phyloP scores from a whole-genome alignment of 2,113 vertebrate genomes.

The Calidris pygmaea region DNA sequence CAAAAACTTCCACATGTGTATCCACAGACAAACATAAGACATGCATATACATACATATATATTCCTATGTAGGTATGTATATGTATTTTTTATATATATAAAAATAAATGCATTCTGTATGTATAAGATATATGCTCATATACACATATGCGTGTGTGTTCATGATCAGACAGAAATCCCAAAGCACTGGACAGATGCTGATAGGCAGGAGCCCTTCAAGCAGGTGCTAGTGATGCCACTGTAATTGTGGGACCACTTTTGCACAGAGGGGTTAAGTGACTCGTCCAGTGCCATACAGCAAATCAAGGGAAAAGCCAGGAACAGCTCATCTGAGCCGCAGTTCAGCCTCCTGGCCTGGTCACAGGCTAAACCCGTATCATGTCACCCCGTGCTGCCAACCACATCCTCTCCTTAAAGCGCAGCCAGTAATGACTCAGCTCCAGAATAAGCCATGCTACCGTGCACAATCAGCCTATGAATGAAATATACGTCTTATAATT shows the following conservation, averaged over 20 bases:
- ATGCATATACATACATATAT: neutral
- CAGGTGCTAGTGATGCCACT: neutral
- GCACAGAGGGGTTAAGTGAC: neutral
- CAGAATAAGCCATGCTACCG: neutral
- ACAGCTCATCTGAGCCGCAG: neutral
- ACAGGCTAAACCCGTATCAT: neutral
- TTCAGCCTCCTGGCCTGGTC: constrained; percentile 8
- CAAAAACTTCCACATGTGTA: neutral
- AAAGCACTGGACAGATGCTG: neutral
- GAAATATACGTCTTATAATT: constrained; percentile 13
- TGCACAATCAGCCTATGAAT: neutral
- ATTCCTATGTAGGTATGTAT: no score
- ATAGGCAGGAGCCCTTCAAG: neutral
- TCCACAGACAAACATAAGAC: neutral
- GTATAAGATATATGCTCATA: neutral
- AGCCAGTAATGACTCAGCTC: neutral
- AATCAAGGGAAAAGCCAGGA: neutral
- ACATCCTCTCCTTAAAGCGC: constrained; percentile 10
- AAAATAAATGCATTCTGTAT: neutral
- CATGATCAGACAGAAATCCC: neutral
- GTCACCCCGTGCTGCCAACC: neutral
- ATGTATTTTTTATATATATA: neutral
- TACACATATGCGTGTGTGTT: neutral
- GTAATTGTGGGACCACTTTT: neutral
- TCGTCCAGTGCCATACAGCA: neutral